Evolutionary conservation across 2,797 vertebrate species (phyloP).

Genomic region (Telmatherina bonti): DNA sequence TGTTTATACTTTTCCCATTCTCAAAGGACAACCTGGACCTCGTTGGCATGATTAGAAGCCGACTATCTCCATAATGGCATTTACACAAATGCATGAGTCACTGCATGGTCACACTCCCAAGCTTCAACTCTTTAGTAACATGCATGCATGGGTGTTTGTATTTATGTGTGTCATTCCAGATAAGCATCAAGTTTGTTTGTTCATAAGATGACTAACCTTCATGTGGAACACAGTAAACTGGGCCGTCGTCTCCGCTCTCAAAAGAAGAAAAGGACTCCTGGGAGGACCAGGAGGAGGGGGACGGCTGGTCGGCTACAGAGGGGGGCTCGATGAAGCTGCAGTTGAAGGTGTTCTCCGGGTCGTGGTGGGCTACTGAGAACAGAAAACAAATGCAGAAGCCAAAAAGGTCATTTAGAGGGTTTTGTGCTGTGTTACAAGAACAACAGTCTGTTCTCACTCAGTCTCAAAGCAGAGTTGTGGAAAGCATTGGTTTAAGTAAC

Average conservation of each 20-base stretch:
- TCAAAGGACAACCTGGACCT: constrained; percentile 45
- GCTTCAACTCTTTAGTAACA: constrained; percentile 12
- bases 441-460: constrained; percentile 73
- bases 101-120: constrained; percentile 11
- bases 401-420: constrained; percentile 68
- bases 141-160: constrained; percentile 11
- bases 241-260: constrained; percentile 95
- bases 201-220: constrained; percentile 88
- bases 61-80: constrained; percentile 60
- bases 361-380: constrained; percentile 93
- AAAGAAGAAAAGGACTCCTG: constrained; percentile 97
- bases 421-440: constrained; percentile 69
- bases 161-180: constrained; percentile 52
- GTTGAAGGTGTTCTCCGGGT: constrained; percentile 96
- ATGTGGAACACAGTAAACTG: constrained; percentile 94
- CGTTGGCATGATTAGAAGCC: constrained; percentile 66
- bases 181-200: constrained; percentile 65
- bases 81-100: constrained; percentile 64
- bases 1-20: constrained; percentile 74
- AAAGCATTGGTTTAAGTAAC: constrained; percentile 47
- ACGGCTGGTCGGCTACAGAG: constrained; percentile 91
- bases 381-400: constrained; percentile 75
- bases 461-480: constrained; percentile 15
- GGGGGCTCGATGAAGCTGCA: constrained; percentile 98
- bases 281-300: constrained; percentile 94